These are phyloP conservation scores for Pachydiplax longipennis DNA, from an alignment of 2,888 invertebrate genomes.

Conservation along the genomic window DNA sequence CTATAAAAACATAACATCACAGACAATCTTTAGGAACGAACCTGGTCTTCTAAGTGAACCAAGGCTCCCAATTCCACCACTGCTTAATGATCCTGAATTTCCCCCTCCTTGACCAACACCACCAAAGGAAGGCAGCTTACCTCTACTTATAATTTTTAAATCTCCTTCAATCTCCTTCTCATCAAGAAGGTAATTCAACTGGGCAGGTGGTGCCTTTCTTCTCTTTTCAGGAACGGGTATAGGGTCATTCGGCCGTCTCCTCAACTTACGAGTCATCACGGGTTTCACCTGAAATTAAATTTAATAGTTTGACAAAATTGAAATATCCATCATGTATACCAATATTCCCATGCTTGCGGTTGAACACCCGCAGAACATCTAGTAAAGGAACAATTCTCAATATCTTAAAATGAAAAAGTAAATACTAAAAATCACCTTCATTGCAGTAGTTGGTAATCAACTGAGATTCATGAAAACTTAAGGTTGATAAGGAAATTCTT, in stretches of 20 bases:
- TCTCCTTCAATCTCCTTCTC: slow-evolving; percentile 90
- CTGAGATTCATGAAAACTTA: too few species aligned
- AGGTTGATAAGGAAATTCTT: too few species aligned
- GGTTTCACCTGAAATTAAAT: slow-evolving; percentile 77
- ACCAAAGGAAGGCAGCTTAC: slow-evolving; percentile 31
- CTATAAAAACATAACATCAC: background rate
- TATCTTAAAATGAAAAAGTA: too few species aligned
- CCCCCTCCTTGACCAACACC: slow-evolving; percentile 33
- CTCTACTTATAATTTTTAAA: slow-evolving; percentile 71
- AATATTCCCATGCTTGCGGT: too few species aligned
- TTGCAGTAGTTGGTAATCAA: too few species aligned
- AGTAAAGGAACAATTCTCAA: too few species aligned
- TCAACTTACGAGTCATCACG: slow-evolving; percentile 90
- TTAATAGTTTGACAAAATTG: background rate
- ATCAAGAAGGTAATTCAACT: slow-evolving; percentile 86
- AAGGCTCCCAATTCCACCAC: slow-evolving; percentile 22
- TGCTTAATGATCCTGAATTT: slow-evolving; percentile 3
- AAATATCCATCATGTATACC: background rate
- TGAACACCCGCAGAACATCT: too few species aligned
- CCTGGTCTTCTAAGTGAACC: slow-evolving; percentile 26
- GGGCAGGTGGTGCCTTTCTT: slow-evolving; percentile 79
- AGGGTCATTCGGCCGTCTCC: slow-evolving; percentile 93
- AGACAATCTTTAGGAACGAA: background rate
- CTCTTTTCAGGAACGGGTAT: slow-evolving; percentile 86
- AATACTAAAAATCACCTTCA: too few species aligned